Evolutionary conservation across 2,888 invertebrate species (phyloP), one percentile per base, ranked within the genome.

Genomic region (Lepidochrysops patricia): DNA sequence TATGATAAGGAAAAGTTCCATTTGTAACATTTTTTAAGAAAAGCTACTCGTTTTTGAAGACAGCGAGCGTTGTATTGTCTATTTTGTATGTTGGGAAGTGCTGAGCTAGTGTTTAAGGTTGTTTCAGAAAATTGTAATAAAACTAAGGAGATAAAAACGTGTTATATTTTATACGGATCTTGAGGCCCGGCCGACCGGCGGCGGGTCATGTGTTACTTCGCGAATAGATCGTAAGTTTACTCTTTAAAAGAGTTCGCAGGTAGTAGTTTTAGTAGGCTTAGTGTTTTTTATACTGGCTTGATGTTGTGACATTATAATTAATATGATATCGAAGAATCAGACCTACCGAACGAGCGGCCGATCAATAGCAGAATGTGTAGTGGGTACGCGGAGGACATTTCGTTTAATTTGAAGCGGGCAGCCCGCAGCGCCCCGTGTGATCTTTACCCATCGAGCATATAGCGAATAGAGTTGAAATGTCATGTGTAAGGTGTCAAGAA

Each of bases 241-340:
- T 89, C 89, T 89, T 88, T 79, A 80, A 89, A 90, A 90, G 89
- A 88, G 89, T 84, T 84, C 80, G 84, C 84, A 88, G 85, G 85
- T 84, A 88, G 88, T 88, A 88, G 87, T 79, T 82, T 82, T 87
- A 84, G 81, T 88, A 89, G 84, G 89, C 89, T 89, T 90, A 90
- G 88, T 87, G 89, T 88, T 90, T 90, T 82, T 90, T 90, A 89
- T 89, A 90, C 89, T 78, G 82, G 90, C 89, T 89, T 89, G 86
- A 89, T 89, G 90, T 90, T 90, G 89, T 89, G 89, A 89, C 83
- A 84, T 84, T 85, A 81, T 82, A 79, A 80, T 80, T 81, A 82
- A 80, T 82, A 84, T 80, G 76, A 82, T 82, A 84, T 76, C 71
- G 77, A 76, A 77, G 74, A 72, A 72, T 75, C 79, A 79, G 76